These are phyloP conservation scores for Denticeps clupeoides DNA, from an alignment of 2,797 vertebrate species.

Conservation along the genomic window DNA sequence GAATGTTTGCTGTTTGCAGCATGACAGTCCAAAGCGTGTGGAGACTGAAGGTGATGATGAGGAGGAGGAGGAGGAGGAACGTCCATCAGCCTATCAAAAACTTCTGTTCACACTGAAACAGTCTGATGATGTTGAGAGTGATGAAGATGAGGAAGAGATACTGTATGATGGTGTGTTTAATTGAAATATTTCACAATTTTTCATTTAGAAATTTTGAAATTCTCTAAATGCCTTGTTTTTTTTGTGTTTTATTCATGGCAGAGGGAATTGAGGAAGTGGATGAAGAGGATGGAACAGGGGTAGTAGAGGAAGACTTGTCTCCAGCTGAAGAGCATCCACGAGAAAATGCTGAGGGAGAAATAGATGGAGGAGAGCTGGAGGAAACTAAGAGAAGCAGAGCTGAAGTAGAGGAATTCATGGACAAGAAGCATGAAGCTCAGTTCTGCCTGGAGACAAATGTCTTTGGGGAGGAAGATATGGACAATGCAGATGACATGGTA, in stretches of 20 bases:
- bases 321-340: too few species aligned
- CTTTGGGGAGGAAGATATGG: conserved; percentile 43
- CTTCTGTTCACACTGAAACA: conserved; percentile 73
- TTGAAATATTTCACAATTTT: not conserved
- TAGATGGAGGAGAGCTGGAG: conserved; percentile 3
- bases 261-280: conserved; percentile 20
- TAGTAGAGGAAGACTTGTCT: conserved; percentile 27
- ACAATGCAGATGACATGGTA: conserved; percentile 5
- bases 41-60: conserved; percentile 50
- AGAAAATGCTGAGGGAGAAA: not conserved
- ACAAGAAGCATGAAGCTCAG: conserved; percentile 69
- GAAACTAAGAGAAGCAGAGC: conserved; percentile 13
- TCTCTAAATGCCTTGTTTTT: too few species aligned
- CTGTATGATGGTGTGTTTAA: conserved; percentile 39
- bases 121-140: conserved; percentile 40
- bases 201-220: not conserved
- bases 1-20: conserved; percentile 40
- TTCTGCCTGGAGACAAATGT: conserved; percentile 87
- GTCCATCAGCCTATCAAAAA: conserved; percentile 73
- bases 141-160: conserved; percentile 61
- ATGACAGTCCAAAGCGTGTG: conserved; percentile 62
- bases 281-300: conserved; percentile 15
- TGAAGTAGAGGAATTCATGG: conserved; percentile 69
- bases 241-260: too few species aligned
- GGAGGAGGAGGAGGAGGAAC: conserved; percentile 56